Conservation (phyloP, 2,888 invertebrate species). For the Scaptomyza caliginosa region DNA sequence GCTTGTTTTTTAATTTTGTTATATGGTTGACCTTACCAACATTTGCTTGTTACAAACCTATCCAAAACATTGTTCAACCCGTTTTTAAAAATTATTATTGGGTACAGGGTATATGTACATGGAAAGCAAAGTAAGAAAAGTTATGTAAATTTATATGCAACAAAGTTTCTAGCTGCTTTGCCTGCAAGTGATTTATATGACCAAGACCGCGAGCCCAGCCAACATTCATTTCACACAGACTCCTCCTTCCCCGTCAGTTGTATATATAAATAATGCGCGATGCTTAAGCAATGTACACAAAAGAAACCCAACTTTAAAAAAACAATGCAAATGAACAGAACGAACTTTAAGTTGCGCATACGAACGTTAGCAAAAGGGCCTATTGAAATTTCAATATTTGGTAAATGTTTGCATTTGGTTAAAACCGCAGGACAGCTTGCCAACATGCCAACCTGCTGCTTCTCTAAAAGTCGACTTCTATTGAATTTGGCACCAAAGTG, state of each 20-base stretch:
- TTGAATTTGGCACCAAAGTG: conserved; percentile 43
- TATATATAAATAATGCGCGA: conserved; percentile 48
- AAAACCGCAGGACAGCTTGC: conserved; percentile 7
- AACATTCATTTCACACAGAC: conserved; percentile 37
- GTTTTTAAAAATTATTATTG: not conserved
- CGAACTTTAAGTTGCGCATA: conserved; percentile 34
- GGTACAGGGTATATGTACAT: not conserved
- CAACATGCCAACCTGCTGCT: conserved; percentile 14
- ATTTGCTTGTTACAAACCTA: not conserved
- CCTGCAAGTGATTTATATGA: conserved; percentile 71
- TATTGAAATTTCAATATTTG: conserved; percentile 32
- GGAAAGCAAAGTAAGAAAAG: conserved; percentile 39
- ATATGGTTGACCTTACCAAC: not conserved
- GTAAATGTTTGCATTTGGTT: conserved; percentile 18
- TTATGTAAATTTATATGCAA: conserved; percentile 75
- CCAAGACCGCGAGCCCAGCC: conserved; percentile 54
- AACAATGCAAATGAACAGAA: conserved; percentile 44
- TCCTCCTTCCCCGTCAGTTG: conserved; percentile 31
- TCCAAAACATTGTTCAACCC: not conserved
- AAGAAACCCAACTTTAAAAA: conserved; percentile 14
- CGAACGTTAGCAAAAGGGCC: conserved; percentile 13
- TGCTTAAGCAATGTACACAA: conserved; percentile 29
- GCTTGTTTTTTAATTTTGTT: not conserved
- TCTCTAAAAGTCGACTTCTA: conserved; percentile 35
- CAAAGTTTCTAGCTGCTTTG: conserved; percentile 69